phyloP scores from a whole-genome alignment of 2,888 invertebrate genomes.

The Idaea dimidiata region DNA sequence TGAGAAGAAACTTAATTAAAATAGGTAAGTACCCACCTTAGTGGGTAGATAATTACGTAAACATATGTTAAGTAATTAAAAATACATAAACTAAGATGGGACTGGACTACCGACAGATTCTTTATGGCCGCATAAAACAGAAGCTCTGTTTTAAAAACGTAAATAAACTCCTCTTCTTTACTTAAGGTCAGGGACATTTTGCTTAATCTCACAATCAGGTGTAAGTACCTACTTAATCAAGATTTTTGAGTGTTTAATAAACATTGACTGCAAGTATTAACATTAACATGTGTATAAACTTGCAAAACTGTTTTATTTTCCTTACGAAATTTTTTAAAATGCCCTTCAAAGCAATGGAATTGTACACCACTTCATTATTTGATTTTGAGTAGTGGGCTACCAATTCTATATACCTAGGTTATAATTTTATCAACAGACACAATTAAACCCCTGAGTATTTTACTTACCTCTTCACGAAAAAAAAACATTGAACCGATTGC shows the following conservation, averaged over 20 bases:
- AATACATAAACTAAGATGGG: background rate
- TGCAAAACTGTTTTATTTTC: constrained; percentile 20
- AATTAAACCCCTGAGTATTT: too few species aligned
- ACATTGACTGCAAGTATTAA: constrained; percentile 49
- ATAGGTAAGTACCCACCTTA: background rate
- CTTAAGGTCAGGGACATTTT: constrained; percentile 47
- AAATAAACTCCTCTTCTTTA: constrained; percentile 5
- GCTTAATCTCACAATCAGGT: constrained; percentile 38
- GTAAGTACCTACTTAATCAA: constrained; percentile 33
- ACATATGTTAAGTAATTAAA: background rate
- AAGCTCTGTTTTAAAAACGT: constrained; percentile 2
- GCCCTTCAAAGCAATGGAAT: constrained; percentile 7
- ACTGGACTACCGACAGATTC: background rate
- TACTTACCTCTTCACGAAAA: too few species aligned
- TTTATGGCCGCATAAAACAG: constrained; percentile 6
- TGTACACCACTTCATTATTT: constrained; percentile 4
- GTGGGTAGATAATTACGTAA: background rate
- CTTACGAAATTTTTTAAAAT: constrained; percentile 10
- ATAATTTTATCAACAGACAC: too few species aligned
- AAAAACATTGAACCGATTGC: too few species aligned
- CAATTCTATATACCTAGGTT: too few species aligned
- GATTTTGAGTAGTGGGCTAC: constrained; percentile 2
- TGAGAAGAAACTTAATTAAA: background rate
- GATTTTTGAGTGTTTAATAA: constrained; percentile 54
- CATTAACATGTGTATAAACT: constrained; percentile 37